Conservation (phyloP, 2,797 vertebrate species). For the Myripristis jacobus region DNA sequence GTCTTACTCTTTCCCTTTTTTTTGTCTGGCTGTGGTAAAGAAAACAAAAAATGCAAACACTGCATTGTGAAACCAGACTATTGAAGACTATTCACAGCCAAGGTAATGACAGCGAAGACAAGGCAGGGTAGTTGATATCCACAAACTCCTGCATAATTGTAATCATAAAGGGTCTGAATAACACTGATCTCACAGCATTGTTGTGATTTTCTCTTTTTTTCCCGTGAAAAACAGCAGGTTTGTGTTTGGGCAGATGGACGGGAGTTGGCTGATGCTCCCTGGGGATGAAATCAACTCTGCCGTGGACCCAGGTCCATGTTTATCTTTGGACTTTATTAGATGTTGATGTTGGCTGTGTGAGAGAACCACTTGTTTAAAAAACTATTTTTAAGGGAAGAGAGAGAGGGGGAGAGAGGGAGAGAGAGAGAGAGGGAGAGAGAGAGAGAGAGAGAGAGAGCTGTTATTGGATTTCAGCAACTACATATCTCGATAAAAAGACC, state of each 20-base stretch:
- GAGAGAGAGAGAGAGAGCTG: conserved; percentile 24
- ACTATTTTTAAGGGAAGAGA: conserved; percentile 76
- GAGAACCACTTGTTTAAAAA: conserved; percentile 83
- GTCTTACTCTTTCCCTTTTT: conserved; percentile 25
- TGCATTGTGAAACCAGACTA: no score
- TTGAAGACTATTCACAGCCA: conserved; percentile 41
- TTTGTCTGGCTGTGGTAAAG: conserved; percentile 24
- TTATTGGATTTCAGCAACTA: conserved; percentile 47
- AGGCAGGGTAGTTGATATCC: conserved; percentile 50
- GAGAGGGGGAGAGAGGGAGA: conserved; percentile 40
- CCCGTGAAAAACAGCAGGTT: conserved; percentile 79
- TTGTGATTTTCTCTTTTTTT: conserved; percentile 63
- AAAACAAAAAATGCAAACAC: no score
- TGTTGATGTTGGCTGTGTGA: conserved; percentile 85
- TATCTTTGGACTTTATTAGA: conserved; percentile 86
- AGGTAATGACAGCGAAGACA: conserved; percentile 31
- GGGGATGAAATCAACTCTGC: conserved; percentile 85
- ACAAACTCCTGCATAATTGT: conserved; percentile 57
- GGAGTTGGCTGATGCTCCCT: conserved; percentile 81
- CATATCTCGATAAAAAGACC: conserved; percentile 43
- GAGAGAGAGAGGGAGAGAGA: conserved; percentile 31
- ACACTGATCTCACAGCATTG: conserved; percentile 60
- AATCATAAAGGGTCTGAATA: conserved; percentile 47
- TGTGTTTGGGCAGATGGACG: conserved; percentile 85
- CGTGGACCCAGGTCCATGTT: conserved; percentile 82